These are phyloP conservation scores for Falco cherrug DNA, from an alignment of 2,797 vertebrate genomes.

Conservation along the genomic window DNA sequence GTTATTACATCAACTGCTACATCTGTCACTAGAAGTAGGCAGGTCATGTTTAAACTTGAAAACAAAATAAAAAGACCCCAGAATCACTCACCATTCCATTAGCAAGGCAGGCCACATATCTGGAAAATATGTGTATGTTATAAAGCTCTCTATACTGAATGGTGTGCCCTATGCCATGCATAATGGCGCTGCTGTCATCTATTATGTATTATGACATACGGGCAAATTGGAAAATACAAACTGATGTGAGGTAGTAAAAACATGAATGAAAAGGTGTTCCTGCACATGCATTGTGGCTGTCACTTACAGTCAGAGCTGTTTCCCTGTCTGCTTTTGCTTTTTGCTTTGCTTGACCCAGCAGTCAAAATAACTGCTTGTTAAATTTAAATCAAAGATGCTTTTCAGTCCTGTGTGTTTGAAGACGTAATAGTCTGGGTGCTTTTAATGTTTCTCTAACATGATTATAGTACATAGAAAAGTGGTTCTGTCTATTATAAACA, in stretches of 20 bases:
- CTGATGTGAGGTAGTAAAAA: background rate
- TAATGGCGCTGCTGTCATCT: constrained; percentile 21
- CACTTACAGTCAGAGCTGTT: background rate
- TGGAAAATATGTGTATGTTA: background rate
- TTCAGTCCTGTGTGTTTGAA: background rate
- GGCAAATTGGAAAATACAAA: constrained; percentile 36
- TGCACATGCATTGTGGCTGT: background rate
- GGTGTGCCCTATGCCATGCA: background rate
- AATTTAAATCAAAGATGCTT: background rate
- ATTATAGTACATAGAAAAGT: background rate
- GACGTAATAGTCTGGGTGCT: background rate
- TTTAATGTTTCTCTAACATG: background rate
- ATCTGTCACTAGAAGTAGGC: background rate
- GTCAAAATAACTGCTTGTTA: background rate
- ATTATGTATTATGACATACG: background rate
- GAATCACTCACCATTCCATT: background rate
- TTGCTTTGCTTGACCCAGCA: constrained; percentile 18
- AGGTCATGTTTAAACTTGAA: constrained; percentile 35
- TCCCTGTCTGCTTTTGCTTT: background rate
- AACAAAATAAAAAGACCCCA: background rate
- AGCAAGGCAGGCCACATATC: background rate
- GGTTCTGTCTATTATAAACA: background rate
- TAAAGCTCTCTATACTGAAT: background rate
- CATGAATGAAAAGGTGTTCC: constrained; percentile 1
- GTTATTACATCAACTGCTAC: constrained; percentile 28